Base-by-base conservation (phyloP, 2,113 vertebrate species). In the Osmerus eperlanus region DNA sequence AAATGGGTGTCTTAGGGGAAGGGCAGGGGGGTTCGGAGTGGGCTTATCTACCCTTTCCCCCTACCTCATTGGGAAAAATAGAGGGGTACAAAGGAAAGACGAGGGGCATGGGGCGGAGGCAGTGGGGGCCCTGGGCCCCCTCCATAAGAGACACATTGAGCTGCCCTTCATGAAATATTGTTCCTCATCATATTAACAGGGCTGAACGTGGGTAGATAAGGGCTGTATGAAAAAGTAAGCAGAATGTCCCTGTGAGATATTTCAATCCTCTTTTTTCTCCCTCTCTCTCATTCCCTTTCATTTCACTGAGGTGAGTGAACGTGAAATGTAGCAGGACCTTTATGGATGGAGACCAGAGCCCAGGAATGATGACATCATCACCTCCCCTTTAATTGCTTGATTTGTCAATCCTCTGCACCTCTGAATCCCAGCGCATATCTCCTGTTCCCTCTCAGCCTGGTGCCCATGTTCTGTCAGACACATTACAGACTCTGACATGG, bases 131-230 rank as follows among this genome's bases (percentile, higher is more conserved):
- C 54, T 78, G 64, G 83, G 88, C 91, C 85, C 78, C 91, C 87
- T 90, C 90, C 89, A 91, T 90, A 89, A 88, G 78, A 66, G 62
- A 87, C 84, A 90, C 81, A 83, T 89, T 93, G 91, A 93, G 80
- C 87, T 86, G 90, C 90, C 88, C 92, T 95, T 94, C 92, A 90
- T 88, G 83, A 94, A 93, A 94, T 90, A 94, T 87, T 92, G 87
- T 93, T 94, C 92, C 89, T 94, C 93, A 93, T 93, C 91, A 90
- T 92, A 93, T 94, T 92, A 95, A 91, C 92, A 89, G 92, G 90
- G 90, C 93, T 93, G 91, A 93, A 91, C 86, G 90, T 83, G 89
- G 86, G 85, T 90, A 91, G 92, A 93, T 92, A 91, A 92, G 90
- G 79, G 85, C 80, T 69, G 84, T 86, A 88, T 86, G 91, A 92